Conservation (phyloP, 2,888 invertebrate species). For the Harpalus rubripes region DNA sequence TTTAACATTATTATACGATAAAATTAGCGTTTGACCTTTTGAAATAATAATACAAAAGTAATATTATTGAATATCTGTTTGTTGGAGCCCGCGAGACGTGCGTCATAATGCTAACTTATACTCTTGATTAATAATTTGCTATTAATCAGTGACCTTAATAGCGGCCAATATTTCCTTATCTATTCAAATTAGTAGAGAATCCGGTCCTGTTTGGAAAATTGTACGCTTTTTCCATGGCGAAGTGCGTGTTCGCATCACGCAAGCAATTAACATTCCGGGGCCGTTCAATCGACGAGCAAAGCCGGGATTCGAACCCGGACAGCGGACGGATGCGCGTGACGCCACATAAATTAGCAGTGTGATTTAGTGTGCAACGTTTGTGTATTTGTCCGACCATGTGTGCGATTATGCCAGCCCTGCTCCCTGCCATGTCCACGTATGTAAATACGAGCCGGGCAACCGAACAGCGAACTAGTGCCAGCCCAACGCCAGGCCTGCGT, state of each 20-base stretch:
- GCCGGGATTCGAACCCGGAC: slow-evolving; percentile 42
- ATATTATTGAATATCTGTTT: too few relatives aligned
- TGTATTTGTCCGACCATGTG: slow-evolving; percentile 64
- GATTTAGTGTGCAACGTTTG: slow-evolving; percentile 65
- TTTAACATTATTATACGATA: too few relatives aligned
- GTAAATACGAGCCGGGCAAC: slow-evolving; percentile 44
- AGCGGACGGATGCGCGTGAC: slow-evolving; percentile 66
- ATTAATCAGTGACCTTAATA: too few relatives aligned
- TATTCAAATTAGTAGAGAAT: background rate
- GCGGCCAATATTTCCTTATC: too few relatives aligned
- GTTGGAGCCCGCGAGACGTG: too few relatives aligned
- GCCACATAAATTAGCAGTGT: slow-evolving; percentile 66
- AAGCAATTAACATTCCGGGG: slow-evolving; percentile 57
- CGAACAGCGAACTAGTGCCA: background rate
- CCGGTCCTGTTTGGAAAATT: slow-evolving; percentile 8
- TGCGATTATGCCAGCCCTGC: slow-evolving; percentile 57
- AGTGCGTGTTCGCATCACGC: slow-evolving; percentile 46
- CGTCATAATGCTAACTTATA: too few relatives aligned
- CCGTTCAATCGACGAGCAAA: slow-evolving; percentile 45
- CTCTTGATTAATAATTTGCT: too few relatives aligned
- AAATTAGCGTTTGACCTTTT: too few relatives aligned
- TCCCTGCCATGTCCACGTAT: slow-evolving; percentile 44
- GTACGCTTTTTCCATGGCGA: slow-evolving; percentile 9
- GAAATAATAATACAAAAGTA: too few relatives aligned
- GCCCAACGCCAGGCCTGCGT: background rate